A percentile compares a stretch with the other conserved stretches of the same genome.
phyloP scores from a whole-genome alignment of 2,113 vertebrate species.

The Ramphastos sulfuratus region DNA sequence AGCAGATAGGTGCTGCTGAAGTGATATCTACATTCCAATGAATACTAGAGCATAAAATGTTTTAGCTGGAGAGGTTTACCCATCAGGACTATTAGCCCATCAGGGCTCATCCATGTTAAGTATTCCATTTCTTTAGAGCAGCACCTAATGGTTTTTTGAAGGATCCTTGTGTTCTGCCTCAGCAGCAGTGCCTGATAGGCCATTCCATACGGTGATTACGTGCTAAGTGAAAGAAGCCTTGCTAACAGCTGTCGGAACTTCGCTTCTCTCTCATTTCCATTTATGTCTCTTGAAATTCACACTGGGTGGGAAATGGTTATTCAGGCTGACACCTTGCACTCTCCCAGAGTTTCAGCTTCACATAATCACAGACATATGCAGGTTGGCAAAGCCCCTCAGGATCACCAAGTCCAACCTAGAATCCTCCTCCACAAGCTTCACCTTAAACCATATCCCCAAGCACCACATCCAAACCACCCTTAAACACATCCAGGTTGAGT shows the following conservation, averaged over 20 bases:
- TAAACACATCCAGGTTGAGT: too few species aligned
- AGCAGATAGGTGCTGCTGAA: not conserved
- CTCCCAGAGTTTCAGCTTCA: not conserved
- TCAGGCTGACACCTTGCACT: conserved; percentile 4
- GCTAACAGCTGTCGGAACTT: conserved; percentile 72
- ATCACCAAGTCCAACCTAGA: too few species aligned
- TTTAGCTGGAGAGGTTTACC: conserved; percentile 52
- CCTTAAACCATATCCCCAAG: too few species aligned
- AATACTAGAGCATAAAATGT: conserved; percentile 27
- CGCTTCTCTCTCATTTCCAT: conserved; percentile 62
- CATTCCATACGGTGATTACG: conserved; percentile 77
- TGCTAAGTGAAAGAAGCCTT: conserved; percentile 64
- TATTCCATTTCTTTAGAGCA: conserved; percentile 73
- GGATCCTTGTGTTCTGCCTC: conserved; percentile 73
- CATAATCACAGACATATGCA: too few species aligned
- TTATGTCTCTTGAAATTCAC: conserved; percentile 62
- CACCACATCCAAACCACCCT: too few species aligned
- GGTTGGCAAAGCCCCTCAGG: too few species aligned
- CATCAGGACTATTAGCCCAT: conserved; percentile 69
- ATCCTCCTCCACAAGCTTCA: too few species aligned
- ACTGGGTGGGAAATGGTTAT: conserved; percentile 24
- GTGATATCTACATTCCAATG: conserved; percentile 64
- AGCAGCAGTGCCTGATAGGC: conserved; percentile 71
- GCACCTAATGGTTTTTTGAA: conserved; percentile 75
- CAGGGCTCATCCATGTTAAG: conserved; percentile 73